phyloP scores from a whole-genome alignment of 2,113 vertebrate genomes.

The Sturnira hondurensis region DNA sequence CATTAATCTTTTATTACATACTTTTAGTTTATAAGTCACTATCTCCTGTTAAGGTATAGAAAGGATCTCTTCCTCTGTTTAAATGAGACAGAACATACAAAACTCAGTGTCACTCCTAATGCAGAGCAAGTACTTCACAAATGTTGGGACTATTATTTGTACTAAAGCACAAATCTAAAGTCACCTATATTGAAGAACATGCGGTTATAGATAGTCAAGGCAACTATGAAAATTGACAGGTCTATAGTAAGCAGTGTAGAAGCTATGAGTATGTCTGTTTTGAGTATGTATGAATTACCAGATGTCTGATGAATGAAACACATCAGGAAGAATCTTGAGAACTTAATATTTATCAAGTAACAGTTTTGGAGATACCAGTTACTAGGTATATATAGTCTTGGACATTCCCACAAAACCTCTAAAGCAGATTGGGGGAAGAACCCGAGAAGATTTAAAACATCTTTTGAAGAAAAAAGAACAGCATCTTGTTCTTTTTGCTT shows the following conservation, averaged over 20 bases:
- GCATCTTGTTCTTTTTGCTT: background rate
- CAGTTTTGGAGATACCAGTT: background rate
- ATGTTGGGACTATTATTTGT: background rate
- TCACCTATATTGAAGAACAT: background rate
- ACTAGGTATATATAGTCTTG: background rate
- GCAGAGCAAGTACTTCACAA: background rate
- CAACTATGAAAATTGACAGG: background rate
- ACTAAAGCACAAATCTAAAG: background rate
- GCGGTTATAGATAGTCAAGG: background rate
- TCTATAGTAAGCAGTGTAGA: background rate
- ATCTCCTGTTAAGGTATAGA: background rate
- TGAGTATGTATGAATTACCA: background rate
- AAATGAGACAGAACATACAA: background rate
- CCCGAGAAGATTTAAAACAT: background rate
- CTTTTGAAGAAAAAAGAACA: background rate
- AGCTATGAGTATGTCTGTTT: background rate
- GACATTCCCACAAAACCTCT: background rate
- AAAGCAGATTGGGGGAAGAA: background rate
- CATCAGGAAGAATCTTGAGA: background rate
- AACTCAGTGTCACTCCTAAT: background rate
- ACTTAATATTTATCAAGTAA: conserved; percentile 9
- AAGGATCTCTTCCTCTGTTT: conserved; percentile 3
- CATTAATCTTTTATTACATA: background rate
- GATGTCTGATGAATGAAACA: background rate
- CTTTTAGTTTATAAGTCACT: background rate